These are phyloP conservation scores for Ruditapes philippinarum DNA, from an alignment of 1,140 invertebrate genomes.

Conservation along the genomic window DNA sequence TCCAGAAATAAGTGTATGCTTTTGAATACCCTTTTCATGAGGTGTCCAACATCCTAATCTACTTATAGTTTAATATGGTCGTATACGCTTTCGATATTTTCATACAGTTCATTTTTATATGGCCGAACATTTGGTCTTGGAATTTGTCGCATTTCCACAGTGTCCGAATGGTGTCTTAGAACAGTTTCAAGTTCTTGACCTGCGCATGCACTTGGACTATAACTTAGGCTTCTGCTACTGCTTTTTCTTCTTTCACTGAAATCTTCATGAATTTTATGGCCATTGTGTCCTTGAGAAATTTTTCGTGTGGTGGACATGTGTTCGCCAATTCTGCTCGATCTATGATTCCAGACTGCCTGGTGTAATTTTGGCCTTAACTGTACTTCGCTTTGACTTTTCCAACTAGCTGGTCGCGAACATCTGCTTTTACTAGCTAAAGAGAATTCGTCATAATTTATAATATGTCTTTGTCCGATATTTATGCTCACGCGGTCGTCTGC, in stretches of 20 bases:
- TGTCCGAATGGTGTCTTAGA: background rate
- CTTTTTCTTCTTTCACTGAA: background rate
- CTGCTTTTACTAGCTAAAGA: background rate
- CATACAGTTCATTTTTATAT: background rate
- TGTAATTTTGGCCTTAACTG: background rate
- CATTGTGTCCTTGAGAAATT: background rate
- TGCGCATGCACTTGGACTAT: background rate
- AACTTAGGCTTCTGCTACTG: background rate
- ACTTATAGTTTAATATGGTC: no score
- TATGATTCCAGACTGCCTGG: background rate
- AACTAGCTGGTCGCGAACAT: background rate
- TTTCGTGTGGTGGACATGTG: background rate
- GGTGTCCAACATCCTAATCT: no score
- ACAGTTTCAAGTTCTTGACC: background rate
- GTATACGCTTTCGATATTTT: background rate
- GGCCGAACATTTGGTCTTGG: background rate
- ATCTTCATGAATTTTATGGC: background rate
- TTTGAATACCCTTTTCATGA: no score
- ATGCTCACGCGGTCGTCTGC: background rate
- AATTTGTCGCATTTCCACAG: background rate
- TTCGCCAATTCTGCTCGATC: background rate
- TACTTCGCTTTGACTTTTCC: background rate
- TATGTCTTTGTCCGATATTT: background rate
- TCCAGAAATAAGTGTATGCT: no score
- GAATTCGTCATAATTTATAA: background rate